Evolutionary conservation across 1,140 invertebrate genomes (phyloP), one percentile per base, ranked within the genome.

Genomic region (Drosophila elegans): DNA sequence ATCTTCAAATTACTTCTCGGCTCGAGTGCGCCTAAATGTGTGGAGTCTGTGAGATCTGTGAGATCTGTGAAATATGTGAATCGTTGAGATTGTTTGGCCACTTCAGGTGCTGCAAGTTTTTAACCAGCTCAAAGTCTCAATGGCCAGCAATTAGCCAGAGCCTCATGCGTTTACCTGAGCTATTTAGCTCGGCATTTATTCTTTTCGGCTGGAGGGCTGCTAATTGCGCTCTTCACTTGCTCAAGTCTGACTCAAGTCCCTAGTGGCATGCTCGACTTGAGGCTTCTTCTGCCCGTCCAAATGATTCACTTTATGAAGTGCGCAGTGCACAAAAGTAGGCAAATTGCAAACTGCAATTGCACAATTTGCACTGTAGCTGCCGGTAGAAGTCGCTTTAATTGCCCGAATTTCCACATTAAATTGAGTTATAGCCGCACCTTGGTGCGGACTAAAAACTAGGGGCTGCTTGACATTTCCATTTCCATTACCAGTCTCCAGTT

Each of bases 61-160:
- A 76, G 16, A 21, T 21, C 16, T 63, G 45, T 4, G 36, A 41
- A 29, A 66, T 49, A 6, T 13, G 56, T 46, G 45, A 76, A 67
- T 52, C 34, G 51, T 77, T 52, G 59, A 49, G 41, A 62, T 73
- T 80, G 63, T 57, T 57, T 49, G 64, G 45, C 48, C 63, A 84
- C 80, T 75, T 44, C 38, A 68, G 51, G 25, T 59, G n/a, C 48
- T 67, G 51, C 46, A 78, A 85, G 67, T 84, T 80, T 84, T 54
- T 75, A 71, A 54, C 60, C 66, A 52, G 16, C 71, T 74, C 45
- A 56, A 57, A 68, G 73, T 57, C 83, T 86, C 78, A 88, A 86
- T 86, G 84, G 79, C 59, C 67, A 56, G 83, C 84, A 86, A 86
- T 86, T 86, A 86, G 83, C 84, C 68, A 56, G 72, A 79, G 67